Base-by-base conservation (phyloP, 2,797 vertebrate genomes). In the Hydrocynus forskahlii region DNA sequence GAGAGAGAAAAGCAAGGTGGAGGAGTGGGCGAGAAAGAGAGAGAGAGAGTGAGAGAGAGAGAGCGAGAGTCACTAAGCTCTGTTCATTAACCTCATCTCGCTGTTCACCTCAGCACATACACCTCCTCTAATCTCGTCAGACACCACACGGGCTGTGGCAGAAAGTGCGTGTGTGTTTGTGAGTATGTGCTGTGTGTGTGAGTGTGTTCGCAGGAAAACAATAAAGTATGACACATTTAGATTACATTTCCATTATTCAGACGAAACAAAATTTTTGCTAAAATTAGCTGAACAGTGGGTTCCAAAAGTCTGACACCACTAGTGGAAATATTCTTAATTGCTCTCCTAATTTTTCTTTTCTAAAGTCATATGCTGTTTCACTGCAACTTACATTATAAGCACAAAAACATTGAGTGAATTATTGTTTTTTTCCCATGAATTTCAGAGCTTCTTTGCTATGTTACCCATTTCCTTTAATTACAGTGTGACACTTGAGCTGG, bases 21-120 rank as follows among this genome's bases (percentile, higher is more conserved):
- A n/a, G 40, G 35, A 62, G 19, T 48, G 23, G 25, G 23, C 4
- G 54, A 45, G 67, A 78, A 43, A 63, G 52, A 67, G 52, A 60
- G 25, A 69, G 38, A 73, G 92, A 90, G 91, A 73, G 92, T 90
- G 91, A 90, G 88, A 91, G 90, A 92, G 90, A 91, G 38, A 48
- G 25, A 59, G 38, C 66, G 57, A 71, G 23, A 72, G 10, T 40
- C 60, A 72, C 70, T 75, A 54, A 79, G 75, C 72, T 66, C 64
- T 72, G 62, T 83, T 75, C 79, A 81, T 76, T 63, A 83, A 83
- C 71, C 81, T 74, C 80, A 67, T 69, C 79, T 76, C 76, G 79
- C 59, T 75, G 66, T 84, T 87, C 70, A 21, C 50, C 19, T 7
- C 90, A 89, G 88, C 87, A 89, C 88, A 73, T 69, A 83, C 67